phyloP scores from a whole-genome alignment of 2,888 invertebrate genomes.

The Campoletis raptor region DNA sequence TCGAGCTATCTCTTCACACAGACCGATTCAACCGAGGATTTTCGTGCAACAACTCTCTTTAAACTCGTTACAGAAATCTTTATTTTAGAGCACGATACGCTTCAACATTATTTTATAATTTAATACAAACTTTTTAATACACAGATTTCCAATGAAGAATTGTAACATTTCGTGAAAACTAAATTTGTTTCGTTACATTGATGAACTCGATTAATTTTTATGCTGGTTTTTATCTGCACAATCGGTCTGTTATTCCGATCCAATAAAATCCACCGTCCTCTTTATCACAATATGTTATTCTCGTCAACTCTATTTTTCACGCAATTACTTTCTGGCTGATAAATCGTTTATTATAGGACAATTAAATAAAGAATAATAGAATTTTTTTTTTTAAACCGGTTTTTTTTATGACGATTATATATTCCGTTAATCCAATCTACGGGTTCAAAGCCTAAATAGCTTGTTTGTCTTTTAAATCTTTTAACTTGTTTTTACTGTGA shows the following conservation, averaged over 20 bases:
- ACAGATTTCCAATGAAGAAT: not conserved
- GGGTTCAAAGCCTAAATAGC: not conserved
- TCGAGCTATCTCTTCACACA: conserved; percentile 20
- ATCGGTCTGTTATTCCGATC: not conserved
- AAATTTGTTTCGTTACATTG: not conserved
- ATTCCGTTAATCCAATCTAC: not conserved
- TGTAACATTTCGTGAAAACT: not conserved
- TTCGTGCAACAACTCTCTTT: not conserved
- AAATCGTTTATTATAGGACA: not conserved
- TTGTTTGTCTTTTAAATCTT: not conserved
- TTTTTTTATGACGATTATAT: not conserved
- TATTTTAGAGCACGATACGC: not conserved
- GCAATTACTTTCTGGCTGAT: not conserved
- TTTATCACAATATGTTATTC: not conserved
- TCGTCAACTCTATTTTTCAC: not conserved
- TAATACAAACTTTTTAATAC: not conserved
- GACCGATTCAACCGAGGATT: conserved; percentile 14
- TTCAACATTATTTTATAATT: not conserved
- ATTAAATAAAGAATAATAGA: not conserved
- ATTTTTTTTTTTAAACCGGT: not conserved
- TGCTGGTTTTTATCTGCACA: not conserved
- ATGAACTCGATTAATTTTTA: not conserved
- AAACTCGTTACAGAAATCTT: not conserved
- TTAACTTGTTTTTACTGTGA: not conserved
- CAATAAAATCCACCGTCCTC: not conserved